Evolutionary conservation across 64 coral and sea anemone genomes (phyloP).

Genomic region (Astreopora myriophthalma): DNA sequence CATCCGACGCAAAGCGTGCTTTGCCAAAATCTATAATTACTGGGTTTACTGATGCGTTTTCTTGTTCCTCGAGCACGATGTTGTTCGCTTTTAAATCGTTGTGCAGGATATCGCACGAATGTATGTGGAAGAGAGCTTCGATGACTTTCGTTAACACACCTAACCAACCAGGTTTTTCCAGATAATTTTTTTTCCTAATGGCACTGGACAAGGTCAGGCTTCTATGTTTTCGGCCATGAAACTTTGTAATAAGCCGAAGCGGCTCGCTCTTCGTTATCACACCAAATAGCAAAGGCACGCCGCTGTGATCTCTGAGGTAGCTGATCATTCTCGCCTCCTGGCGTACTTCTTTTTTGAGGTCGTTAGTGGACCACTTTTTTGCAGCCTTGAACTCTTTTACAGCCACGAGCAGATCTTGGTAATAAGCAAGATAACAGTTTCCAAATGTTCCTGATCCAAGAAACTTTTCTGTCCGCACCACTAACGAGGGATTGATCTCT

Average conservation of each 20-base stretch:
- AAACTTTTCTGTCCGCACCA: neutral
- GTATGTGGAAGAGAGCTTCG: conserved; percentile 21
- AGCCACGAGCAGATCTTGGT: conserved; percentile 38
- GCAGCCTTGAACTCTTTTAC: conserved; percentile 38
- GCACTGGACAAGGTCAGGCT: conserved; percentile 6
- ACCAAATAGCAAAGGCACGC: conserved; percentile 57
- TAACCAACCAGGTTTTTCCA: conserved; percentile 31
- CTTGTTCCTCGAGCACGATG: conserved; percentile 23
- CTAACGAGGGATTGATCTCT: conserved; percentile 1
- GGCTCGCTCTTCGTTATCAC: conserved; percentile 7
- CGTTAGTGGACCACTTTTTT: neutral
- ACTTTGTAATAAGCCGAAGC: conserved; percentile 36
- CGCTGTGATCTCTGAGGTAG: conserved; percentile 40
- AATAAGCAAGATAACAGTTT: conserved; percentile 43
- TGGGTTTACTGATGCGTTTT: neutral
- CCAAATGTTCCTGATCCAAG: conserved; percentile 51
- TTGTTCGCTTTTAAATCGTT: conserved; percentile 71
- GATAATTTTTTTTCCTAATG: neutral
- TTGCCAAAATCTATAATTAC: conserved; percentile 69
- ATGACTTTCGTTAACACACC: conserved; percentile 5
- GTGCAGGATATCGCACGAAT: conserved; percentile 41
- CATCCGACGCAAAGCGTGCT: conserved; percentile 4
- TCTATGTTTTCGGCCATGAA: conserved; percentile 35
- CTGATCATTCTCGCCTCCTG: conserved; percentile 54
- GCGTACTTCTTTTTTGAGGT: conserved; percentile 24